phyloP scores from a whole-genome alignment of 2,797 vertebrate species.

The Borostomias antarcticus region DNA sequence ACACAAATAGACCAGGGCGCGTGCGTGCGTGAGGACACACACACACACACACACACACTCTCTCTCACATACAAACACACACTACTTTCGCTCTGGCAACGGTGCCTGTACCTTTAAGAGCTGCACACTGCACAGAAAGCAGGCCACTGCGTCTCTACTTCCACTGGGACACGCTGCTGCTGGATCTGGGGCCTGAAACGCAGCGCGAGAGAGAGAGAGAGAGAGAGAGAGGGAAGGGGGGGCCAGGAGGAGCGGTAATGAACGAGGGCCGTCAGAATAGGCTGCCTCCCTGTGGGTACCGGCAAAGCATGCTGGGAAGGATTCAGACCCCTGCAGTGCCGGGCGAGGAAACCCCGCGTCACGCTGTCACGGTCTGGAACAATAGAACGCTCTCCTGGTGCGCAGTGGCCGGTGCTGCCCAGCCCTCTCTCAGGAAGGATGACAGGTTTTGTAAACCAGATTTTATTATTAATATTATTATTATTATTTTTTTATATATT shows the following conservation, averaged over 20 bases:
- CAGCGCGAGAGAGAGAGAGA: slow-evolving; percentile 4
- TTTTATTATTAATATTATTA: too few species aligned
- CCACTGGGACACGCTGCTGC: slow-evolving; percentile 57
- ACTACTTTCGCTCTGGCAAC: neutral
- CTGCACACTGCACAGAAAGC: slow-evolving; percentile 57
- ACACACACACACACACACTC: slow-evolving; percentile 15
- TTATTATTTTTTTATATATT: too few species aligned
- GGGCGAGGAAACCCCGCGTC: slow-evolving; percentile 59
- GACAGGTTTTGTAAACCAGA: neutral
- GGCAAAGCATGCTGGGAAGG: slow-evolving; percentile 72
- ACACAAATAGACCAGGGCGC: slow-evolving; percentile 20
- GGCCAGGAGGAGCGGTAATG: slow-evolving; percentile 52
- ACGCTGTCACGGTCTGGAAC: slow-evolving; percentile 16
- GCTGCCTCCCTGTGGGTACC: slow-evolving; percentile 61
- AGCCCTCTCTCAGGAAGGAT: neutral
- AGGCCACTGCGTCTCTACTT: slow-evolving; percentile 65
- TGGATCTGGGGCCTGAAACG: slow-evolving; percentile 50
- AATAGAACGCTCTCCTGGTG: slow-evolving; percentile 12
- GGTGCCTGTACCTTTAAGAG: slow-evolving; percentile 61
- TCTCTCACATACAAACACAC: neutral
- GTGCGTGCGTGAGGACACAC: slow-evolving; percentile 12
- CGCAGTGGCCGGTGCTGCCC: neutral
- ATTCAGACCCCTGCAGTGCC: slow-evolving; percentile 57
- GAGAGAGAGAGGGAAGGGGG: slow-evolving; percentile 3
- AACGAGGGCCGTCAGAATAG: slow-evolving; percentile 48